A percentile compares a stretch with the other conserved stretches of the same genome.
Evolutionary conservation across 1,140 invertebrate species (phyloP).

Genomic region (Nymphalis io): DNA sequence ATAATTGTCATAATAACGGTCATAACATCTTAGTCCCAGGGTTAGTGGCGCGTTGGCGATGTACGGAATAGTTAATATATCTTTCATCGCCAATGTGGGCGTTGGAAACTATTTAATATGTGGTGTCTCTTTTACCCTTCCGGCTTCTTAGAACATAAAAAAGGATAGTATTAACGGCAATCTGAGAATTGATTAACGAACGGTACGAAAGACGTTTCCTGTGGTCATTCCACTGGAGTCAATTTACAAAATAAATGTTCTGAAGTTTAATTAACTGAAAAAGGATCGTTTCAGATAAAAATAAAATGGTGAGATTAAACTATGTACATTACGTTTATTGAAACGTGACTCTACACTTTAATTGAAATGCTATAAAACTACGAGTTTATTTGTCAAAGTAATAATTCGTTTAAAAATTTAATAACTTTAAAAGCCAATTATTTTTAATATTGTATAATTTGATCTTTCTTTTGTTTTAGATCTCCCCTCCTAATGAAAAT

Average conservation of each 20-base stretch:
- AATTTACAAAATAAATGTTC: conserved; percentile 31
- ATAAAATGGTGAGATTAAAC: conserved; percentile 25
- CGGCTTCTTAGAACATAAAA: too few relatives aligned
- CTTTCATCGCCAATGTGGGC: too few relatives aligned
- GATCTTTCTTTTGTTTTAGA: conserved; percentile 53
- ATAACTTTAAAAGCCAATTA: background rate
- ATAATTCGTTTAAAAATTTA: background rate
- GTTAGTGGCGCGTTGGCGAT: too few relatives aligned
- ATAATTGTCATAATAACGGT: too few relatives aligned
- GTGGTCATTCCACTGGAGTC: conserved; percentile 15
- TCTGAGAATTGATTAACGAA: conserved; percentile 24
- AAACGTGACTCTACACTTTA: background rate
- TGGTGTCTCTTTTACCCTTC: too few relatives aligned
- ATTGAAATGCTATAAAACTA: background rate
- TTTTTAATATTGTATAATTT: background rate
- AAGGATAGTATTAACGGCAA: conserved; percentile 18
- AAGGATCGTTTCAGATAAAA: conserved; percentile 22
- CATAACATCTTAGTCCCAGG: too few relatives aligned
- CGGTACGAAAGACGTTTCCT: conserved; percentile 18
- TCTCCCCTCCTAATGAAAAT: conserved; percentile 83
- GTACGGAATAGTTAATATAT: too few relatives aligned
- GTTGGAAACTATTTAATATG: too few relatives aligned
- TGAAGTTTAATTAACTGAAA: conserved; percentile 32
- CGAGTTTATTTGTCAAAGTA: too few relatives aligned
- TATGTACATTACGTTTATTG: conserved; percentile 10